Conservation (phyloP, 2,113 vertebrate genomes). For the Rhinolophus ferrumequinum region DNA sequence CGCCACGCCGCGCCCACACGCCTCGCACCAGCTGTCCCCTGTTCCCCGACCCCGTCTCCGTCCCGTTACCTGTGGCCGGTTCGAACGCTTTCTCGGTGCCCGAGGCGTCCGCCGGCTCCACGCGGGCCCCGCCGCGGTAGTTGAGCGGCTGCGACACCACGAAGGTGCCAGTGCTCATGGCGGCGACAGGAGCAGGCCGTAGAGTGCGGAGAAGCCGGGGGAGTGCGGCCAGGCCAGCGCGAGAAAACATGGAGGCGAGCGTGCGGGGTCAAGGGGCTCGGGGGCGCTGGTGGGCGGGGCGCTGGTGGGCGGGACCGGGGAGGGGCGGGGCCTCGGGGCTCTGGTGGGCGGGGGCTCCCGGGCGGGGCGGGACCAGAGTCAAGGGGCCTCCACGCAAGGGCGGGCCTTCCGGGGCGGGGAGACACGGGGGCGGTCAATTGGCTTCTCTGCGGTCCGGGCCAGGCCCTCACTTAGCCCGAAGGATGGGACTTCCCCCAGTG, state of each 20-base stretch:
- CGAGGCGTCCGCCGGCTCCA: slow-evolving; percentile 84
- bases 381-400: accelerated
- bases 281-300: accelerated
- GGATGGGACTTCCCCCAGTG: no score
- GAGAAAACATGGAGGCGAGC: accelerated
- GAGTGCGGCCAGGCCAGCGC: accelerated
- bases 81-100: slow-evolving; percentile 91
- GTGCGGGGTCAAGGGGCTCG: no score
- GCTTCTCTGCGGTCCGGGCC: accelerated
- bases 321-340: neutral
- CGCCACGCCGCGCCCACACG: no score
- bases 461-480: neutral
- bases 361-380: neutral
- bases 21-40: no score
- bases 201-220: accelerated
- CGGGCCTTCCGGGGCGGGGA: neutral
- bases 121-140: slow-evolving; percentile 90
- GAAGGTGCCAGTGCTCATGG: slow-evolving; percentile 87
- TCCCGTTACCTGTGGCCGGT: slow-evolving; percentile 92
- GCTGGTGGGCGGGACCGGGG: no score
- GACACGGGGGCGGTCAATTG: accelerated
- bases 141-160: slow-evolving; percentile 89
- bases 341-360: accelerated
- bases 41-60: neutral
- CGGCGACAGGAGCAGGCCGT: neutral